Evolutionary conservation across 2,113 vertebrate genomes (phyloP).

Genomic region (Gadus chalcogrammus): DNA sequence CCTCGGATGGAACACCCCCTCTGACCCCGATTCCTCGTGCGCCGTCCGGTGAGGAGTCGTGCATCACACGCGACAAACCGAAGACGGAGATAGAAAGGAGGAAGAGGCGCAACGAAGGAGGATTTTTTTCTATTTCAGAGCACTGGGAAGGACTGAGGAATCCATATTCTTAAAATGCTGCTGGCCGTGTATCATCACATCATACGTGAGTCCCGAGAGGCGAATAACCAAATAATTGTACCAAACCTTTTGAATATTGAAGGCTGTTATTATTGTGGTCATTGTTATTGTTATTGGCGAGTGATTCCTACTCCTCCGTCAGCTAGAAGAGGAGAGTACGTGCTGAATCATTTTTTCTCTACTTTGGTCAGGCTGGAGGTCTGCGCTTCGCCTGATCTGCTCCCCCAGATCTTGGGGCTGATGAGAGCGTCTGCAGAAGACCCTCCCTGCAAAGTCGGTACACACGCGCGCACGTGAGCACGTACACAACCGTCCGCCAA

Average conservation of each 20-base stretch:
- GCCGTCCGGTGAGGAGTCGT: neutral
- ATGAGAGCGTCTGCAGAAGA: too few species aligned
- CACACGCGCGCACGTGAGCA: too few species aligned
- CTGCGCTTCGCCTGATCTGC: too few species aligned
- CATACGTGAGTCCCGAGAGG: constrained; percentile 21
- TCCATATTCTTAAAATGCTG: neutral
- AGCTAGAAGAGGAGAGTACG: neutral
- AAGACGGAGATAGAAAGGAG: neutral
- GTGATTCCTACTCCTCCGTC: neutral
- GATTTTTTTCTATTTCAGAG: too few species aligned
- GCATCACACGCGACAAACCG: neutral
- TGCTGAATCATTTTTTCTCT: too few species aligned
- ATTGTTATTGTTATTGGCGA: neutral
- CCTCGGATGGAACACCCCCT: constrained; percentile 15
- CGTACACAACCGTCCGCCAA: too few species aligned
- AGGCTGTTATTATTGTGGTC: neutral
- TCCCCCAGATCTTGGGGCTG: too few species aligned
- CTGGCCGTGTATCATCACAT: constrained; percentile 18
- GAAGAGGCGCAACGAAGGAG: too few species aligned
- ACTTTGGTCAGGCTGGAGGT: too few species aligned
- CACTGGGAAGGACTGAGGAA: neutral
- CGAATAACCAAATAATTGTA: too few species aligned
- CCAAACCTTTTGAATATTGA: too few species aligned
- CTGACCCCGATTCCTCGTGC: neutral
- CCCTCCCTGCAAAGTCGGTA: too few species aligned